Percentiles rank a stretch among this genome's conserved stretches.
These are phyloP conservation scores for Oreochromis tanganicae DNA, from an alignment of 2,113 vertebrate species.

Conservation along the genomic window DNA sequence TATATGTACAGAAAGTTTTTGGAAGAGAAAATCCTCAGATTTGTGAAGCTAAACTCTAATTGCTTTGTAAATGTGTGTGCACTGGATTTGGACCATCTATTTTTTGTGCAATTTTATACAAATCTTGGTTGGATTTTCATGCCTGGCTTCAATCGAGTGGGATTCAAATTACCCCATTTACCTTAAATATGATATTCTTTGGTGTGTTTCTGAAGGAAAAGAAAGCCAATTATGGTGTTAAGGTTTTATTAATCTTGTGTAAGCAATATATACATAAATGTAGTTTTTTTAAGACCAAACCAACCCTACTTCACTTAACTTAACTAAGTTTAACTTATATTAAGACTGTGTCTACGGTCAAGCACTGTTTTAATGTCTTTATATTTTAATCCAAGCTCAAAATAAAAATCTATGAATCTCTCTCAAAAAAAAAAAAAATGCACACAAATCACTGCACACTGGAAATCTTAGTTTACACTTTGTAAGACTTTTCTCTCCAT, in stretches of 20 bases:
- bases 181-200: background rate
- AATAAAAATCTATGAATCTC: background rate
- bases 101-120: background rate
- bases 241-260: background rate
- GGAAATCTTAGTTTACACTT: background rate
- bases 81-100: background rate
- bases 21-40: background rate
- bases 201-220: background rate
- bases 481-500: background rate
- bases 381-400: background rate
- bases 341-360: background rate
- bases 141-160: background rate
- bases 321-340: background rate
- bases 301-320: background rate
- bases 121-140: background rate
- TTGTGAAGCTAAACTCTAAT: background rate
- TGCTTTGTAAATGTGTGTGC: background rate
- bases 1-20: background rate
- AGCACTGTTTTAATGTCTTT: background rate
- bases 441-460: background rate
- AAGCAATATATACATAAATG: background rate
- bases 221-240: background rate
- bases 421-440: background rate
- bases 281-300: background rate
- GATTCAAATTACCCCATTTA: background rate